Evolutionary conservation across 2,888 invertebrate genomes (phyloP), one percentile per base, ranked within the genome.

Genomic region (Auanema sp.): DNA sequence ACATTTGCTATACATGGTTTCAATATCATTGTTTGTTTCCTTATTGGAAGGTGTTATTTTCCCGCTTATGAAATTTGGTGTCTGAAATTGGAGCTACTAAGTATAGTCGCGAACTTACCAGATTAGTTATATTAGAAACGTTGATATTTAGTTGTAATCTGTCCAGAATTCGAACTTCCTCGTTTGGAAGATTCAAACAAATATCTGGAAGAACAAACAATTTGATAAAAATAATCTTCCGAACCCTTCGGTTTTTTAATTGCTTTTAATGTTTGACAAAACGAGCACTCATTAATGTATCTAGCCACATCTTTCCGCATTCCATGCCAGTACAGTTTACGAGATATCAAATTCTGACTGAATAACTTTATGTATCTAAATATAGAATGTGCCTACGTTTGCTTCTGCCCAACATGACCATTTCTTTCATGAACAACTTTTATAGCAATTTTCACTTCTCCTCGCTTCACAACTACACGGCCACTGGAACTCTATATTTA

Each of bases 311-410:
- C 62, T 12, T 33, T 16, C 4, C 50, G 41, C 51, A 62, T 62
- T 12, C 62, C 55, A 12, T 52, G 40, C 62, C 62, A 62, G 57
- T 62, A 62, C n/a, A 62, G 51, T 8, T 57, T 49, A 25, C 62
- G 62, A 2, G 57, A 42, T 18, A 43, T 40, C 11, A 62, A 16
- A 12, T 14, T 16, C 24, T 33, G 16, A 49, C 62, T 62, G 56
- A 12, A 55, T 16, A 23, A 52, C 16, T 42, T 3, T 41, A 5
- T 33, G 18, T 11, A 42, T 33, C 63, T 58, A n/a, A n/a, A n/a
- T n/a, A n/a, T n/a, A n/a, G n/a, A n/a, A n/a, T n/a, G n/a, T n/a
- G n/a, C n/a, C n/a, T 12, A 63, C 63, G 52, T 63, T 2, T 58
- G 33, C 23, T 40, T 63, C 24, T 40, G 58, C 25, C 58, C 63